Evolutionary conservation across 1,140 invertebrate species (phyloP).

Genomic region (Meloidogyne hapla): DNA sequence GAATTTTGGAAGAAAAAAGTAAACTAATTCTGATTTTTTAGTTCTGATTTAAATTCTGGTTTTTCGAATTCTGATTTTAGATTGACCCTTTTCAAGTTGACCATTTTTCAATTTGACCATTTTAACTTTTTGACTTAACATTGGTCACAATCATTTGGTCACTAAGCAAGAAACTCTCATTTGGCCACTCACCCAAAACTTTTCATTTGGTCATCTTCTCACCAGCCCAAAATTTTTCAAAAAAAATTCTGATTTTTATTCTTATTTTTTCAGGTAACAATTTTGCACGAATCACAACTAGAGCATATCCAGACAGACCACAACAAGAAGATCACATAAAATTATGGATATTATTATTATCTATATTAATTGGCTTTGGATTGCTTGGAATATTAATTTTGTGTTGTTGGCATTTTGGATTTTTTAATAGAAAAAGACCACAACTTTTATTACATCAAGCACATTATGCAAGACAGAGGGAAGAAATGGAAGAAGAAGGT

Average conservation of each 20-base stretch:
- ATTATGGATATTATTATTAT: conserved; percentile 46
- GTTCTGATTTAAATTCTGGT: neutral
- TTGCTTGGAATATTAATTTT: conserved; percentile 41
- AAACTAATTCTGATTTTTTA: neutral
- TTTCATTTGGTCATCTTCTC: too few species aligned
- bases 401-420: conserved; percentile 43
- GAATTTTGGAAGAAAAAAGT: conserved; percentile 48
- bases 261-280: conserved; percentile 32
- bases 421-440: conserved; percentile 52
- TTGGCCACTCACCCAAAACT: too few species aligned
- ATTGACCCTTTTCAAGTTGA: too few species aligned
- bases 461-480: conserved; percentile 35
- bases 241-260: too few species aligned
- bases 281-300: conserved; percentile 48
- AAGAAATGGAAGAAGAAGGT: conserved; percentile 11
- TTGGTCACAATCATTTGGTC: too few species aligned
- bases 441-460: conserved; percentile 39
- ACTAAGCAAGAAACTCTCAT: too few species aligned
- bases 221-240: too few species aligned
- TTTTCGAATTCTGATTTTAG: neutral
- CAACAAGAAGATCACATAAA: conserved; percentile 42
- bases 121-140: too few species aligned
- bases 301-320: conserved; percentile 52
- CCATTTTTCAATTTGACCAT: too few species aligned
- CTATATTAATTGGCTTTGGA: conserved; percentile 43